Base-by-base conservation (phyloP, 2,888 invertebrate species). In the Myopa testacea region DNA sequence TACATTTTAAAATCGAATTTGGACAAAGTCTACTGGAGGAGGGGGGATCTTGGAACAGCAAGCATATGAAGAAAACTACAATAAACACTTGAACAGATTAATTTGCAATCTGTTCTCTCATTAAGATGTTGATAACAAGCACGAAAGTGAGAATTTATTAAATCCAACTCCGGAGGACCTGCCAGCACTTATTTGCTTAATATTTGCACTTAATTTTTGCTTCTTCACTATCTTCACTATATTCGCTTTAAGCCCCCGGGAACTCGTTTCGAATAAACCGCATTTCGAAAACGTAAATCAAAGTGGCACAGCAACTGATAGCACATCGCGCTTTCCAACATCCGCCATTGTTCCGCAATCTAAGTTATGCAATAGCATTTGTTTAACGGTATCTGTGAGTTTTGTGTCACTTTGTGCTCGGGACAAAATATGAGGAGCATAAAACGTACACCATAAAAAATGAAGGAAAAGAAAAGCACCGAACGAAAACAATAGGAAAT, bases 401-500 rank as follows among this genome's bases (percentile, higher is more conserved):
- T 10, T 67, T 75, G 67, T 75, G 75, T 75, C 75, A 68, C 60
- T 26, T 74, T 74, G 50, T 50, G 65, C 52, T 50, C 38, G 52
- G 50, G 63, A 40, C 75, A 14, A 73, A 45, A 67, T 62, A 62
- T 45, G 62, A 60, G 38, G 19, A 40, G 58, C 58, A 55, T 19
- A 12, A 34, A 58, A 71, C 16, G 62, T 10, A 37, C 16, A 38
- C 37, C 8, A 58, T 58, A 19, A 60, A 60, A 38, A 34, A 0
- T 50, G 26, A 5, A 69, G 4, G 12, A 69, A 69, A 71, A 14
- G 14, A 37, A 37, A 14, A 34, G 58, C 37, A 55, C 14, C n/a
- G 67, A 68, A 37, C 75, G 75, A 69, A 60, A 75, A 75, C 75
- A 75, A 75, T 75, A 75, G 75, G 63, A 68, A 69, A 75, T 69